Evolutionary conservation across 2,113 vertebrate genomes (phyloP), one percentile per base, ranked within the genome.

Genomic region (Cacatua alba): DNA sequence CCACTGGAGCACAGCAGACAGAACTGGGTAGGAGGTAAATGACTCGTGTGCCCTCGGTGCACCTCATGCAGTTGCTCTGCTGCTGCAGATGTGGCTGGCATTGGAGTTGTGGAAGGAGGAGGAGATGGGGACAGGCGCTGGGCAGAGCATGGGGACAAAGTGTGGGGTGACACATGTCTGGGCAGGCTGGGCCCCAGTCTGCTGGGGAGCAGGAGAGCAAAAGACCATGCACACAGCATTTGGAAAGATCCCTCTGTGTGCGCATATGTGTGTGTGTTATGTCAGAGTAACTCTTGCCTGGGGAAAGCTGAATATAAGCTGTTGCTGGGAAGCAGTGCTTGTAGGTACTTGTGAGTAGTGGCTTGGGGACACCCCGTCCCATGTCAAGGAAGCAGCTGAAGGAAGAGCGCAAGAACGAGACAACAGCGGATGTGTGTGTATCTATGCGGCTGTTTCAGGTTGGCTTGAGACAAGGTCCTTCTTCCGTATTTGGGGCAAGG

Each of bases 1-100:
- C 62, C 10, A 3, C 16, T 49, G 46, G 77, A 86, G 82, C 78
- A 10, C 41, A 68, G 91, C 78, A 92, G 82, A 92, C 75, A 81
- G 59, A 31, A 67, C 82, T 86, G 60, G 83, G 87, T 53, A 43
- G 72, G 79, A 96, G 89, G 79, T 55, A 94, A 92, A 95, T 80
- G 57, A 84, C 95, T 94, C 46, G 1, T 4, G 77, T 60, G 89
- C 95, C 92, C 88, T 92, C 72, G 59, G 81, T 95, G 93, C 63
- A 75, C 76, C 84, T 52, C 44, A 62, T 71, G 87, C 72, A 33
- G 62, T 55, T 83, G 89, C 86, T 95, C 60, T 43, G 74, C 87
- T 80, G 76, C 94, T 53, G 55, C 10, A 31, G 94, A 74, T 1
- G 16, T 2, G 1, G 69, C 60, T 26, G 48, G 35, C 46, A 46